Base-by-base conservation (phyloP, 2,797 vertebrate species). In the Fratercula arctica region DNA sequence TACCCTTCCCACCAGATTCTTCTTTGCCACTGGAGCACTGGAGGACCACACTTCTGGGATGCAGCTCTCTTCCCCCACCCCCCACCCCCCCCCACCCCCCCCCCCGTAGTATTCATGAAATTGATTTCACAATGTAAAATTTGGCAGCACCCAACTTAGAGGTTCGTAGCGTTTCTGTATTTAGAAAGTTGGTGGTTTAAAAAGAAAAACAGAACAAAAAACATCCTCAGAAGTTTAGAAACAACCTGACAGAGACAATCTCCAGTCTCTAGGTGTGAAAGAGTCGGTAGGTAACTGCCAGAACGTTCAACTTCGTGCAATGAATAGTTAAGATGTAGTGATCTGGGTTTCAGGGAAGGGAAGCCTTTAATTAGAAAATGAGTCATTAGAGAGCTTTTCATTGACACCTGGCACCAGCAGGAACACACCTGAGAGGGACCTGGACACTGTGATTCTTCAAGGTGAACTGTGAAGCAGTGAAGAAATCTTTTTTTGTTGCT, bases 331-430 rank as follows among this genome's bases (percentile, higher is more conserved):
- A 85, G 50, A 53, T 64, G 29, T 31, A 45, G 17, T 46, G 24
- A 66, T n/a, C 64, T 69, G 37, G 80, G 35, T 93, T 95, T 79
- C 14, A 81, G 57, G n/a, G 14, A 35, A 93, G 23, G 18, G 53
- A 93, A 86, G 48, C 4, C 21, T 95, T 89, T 95, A 94, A 93
- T 92, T 91, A 87, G 25, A 35, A 92, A 93, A 94, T 39, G 43
- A 83, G 51, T 85, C 73, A 85, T 94, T 88, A 72, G 60, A 56
- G 64, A 87, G 63, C 11, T 88, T 73, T 77, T 54, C 91, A 6
- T 63, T 80, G 79, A 81, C 77, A 75, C 46, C 25, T 91, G 74
- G 26, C 29, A 88, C 43, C 61, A 66, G 43, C 29, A 67, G 48
- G 8, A 87, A 41, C 50, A 67, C 16, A 85, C 45, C 84, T 83